A percentile compares a stretch with the other conserved stretches of the same genome.
These are phyloP conservation scores for Achatina immaculata DNA, from an alignment of 1,140 invertebrate genomes.

Conservation along the genomic window DNA sequence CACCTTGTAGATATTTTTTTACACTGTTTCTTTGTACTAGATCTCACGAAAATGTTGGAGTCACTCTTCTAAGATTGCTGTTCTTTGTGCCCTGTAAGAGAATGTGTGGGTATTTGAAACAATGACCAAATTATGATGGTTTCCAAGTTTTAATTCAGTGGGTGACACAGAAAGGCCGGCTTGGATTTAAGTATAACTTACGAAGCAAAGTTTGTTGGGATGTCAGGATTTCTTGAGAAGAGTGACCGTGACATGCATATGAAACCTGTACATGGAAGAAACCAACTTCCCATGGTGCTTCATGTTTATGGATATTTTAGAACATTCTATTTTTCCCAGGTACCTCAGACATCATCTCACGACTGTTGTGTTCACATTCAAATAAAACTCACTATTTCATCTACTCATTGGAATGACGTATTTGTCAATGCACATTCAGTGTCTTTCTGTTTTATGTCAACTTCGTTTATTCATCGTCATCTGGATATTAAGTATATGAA, in stretches of 20 bases:
- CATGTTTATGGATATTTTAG: neutral
- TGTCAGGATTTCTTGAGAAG: too few relatives aligned
- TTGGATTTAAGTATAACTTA: too few relatives aligned
- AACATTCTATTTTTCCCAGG: neutral
- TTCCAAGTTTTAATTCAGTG: too few relatives aligned
- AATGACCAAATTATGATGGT: too few relatives aligned
- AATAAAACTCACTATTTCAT: neutral
- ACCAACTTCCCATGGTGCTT: neutral
- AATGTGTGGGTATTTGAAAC: too few relatives aligned
- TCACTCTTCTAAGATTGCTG: neutral
- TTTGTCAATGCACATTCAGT: neutral
- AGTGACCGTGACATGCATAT: too few relatives aligned
- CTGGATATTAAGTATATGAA: too few relatives aligned
- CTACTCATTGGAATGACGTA: neutral
- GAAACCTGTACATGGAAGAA: too few relatives aligned
- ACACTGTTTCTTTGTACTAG: neutral
- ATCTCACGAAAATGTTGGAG: neutral
- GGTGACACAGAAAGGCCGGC: too few relatives aligned
- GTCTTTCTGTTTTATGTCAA: too few relatives aligned
- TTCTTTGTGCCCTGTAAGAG: too few relatives aligned
- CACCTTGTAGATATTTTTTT: slow-evolving; percentile 3
- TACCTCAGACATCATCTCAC: neutral
- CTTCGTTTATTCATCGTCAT: neutral
- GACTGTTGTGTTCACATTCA: neutral
- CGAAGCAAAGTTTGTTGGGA: too few relatives aligned